Evolutionary conservation across 2,888 invertebrate genomes (phyloP), one percentile per base, ranked within the genome.

Genomic region (Gastrophysa polygoni): DNA sequence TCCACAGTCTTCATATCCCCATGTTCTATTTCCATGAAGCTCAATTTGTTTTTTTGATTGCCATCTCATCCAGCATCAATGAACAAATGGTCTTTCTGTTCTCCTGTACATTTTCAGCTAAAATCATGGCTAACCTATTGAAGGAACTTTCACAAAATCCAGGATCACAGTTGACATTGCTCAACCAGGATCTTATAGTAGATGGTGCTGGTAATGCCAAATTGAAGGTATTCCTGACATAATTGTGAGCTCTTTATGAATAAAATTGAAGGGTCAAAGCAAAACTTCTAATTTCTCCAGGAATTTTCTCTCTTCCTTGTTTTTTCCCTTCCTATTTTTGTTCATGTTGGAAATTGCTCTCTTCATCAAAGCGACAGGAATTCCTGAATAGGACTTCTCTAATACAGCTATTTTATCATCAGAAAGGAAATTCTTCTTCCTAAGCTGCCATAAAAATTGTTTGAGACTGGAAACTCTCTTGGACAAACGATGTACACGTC

Each of bases 11-110:
- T 65, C 55, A 32, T 70, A 43, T 18, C 67, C 65, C 43, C 52
- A 28, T n/a, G 68, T 47, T 34, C 67, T 67, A 43, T 58, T 59
- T 28, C 54, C 65, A 14, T 63, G 49, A 21, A 70, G 60, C 55
- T 65, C 68, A 17, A 68, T 50, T 55, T 66, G 68, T 57, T 70
- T 64, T n/a, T 32, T 47, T 59, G 5, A 60, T 59, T 34, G 60
- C 54, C 43, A 76, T 76, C 64, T 76, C 73, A 64, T 75, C 74
- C 14, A 76, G 59, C 5, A 75, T 57, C 44, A 77, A 50, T 51
- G 66, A 62, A 58, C 69, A 70, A 10, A 70, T 2, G 20, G 66
- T 51, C 51, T 54, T 16, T 55, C 64, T 44, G 11, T 24, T 34
- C 18, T 24, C 10, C 6, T 56, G 11, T 48, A 67, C 46, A 46